Evolutionary conservation across 1,140 invertebrate species (phyloP), one percentile per base, ranked within the genome.

Genomic region (Calephelis virginiensis): DNA sequence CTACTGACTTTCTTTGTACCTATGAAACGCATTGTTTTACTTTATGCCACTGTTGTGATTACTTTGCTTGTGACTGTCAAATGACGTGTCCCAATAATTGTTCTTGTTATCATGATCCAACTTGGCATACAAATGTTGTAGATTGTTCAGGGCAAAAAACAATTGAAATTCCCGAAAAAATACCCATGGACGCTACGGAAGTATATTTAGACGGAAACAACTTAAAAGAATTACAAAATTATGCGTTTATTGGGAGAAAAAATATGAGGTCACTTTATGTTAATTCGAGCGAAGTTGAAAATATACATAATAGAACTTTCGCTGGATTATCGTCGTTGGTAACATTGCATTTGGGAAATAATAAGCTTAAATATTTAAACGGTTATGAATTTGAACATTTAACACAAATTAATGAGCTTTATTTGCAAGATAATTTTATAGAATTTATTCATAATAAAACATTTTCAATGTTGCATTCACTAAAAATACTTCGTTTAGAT

Each of bases 121-220:
- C 96, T 1, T 98, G 97, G 97, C 95, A 96, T 68, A 96, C 96
- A 12, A 98, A 98, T 84, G 96, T 98, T 10, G 97, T 98, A 4
- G 96, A 98, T 80, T 98, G 97, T 85, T 96, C 96, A 37, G 93
- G 94, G 1, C 94, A 96, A 70, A 92, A 93, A 53, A 95, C 94
- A 46, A 90, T 92, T 28, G 94, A 96, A 77, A 95, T 98, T 68
- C 97, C 97, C 0, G 93, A 95, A 11, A 93, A 95, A 64, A 96
- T 98, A 67, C 97, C 97, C 10, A 98, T 98, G 97, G 97, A 98
- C 84, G 96, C 96, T 0, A 98, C 97, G 17, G 96, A 97, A 83
- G 94, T 98, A 1, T 98, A 97, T 78, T 91, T 98, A 67, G 97
- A 98, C 84, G 97, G 97, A 17, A 98, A 98, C 83, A 93, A 96